Percentiles rank a stretch among this genome's conserved stretches.
phyloP scores from a whole-genome alignment of 2,888 invertebrate genomes.

The Linyphia triangularis region DNA sequence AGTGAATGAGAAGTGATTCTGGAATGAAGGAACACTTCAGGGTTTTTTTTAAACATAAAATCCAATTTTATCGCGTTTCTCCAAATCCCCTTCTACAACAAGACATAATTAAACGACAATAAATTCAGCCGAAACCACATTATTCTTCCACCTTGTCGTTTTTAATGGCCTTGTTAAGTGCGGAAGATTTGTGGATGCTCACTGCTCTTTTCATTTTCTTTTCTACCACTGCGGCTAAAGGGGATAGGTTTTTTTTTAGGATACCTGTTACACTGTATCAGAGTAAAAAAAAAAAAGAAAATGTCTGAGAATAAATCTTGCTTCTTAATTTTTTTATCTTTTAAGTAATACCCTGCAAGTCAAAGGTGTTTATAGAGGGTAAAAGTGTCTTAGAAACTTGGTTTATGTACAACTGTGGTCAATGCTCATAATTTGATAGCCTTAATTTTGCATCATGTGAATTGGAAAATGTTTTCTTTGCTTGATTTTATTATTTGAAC shows the following conservation, averaged over 20 bases:
- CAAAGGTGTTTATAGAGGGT: too few relatives aligned
- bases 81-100: neutral
- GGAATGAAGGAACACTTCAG: neutral
- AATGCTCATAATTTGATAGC: too few relatives aligned
- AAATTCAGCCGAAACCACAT: constrained; percentile 33
- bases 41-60: neutral
- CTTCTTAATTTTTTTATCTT: constrained; percentile 5
- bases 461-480: too few relatives aligned
- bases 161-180: constrained; percentile 68
- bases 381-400: too few relatives aligned
- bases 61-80: neutral
- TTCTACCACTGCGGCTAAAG: neutral
- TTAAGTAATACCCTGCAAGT: constrained; percentile 29
- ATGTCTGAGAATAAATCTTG: constrained; percentile 54
- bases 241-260: constrained; percentile 1
- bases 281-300: too few relatives aligned
- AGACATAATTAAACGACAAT: constrained; percentile 57
- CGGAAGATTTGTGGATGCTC: constrained; percentile 60
- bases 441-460: too few relatives aligned
- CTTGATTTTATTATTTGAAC: too few relatives aligned
- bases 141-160: constrained; percentile 39
- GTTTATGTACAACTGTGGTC: too few relatives aligned
- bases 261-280: neutral
- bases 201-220: constrained; percentile 11
- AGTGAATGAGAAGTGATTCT: neutral